These are phyloP conservation scores for Masticophis lateralis DNA, from an alignment of 2,797 vertebrate genomes.

Conservation along the genomic window DNA sequence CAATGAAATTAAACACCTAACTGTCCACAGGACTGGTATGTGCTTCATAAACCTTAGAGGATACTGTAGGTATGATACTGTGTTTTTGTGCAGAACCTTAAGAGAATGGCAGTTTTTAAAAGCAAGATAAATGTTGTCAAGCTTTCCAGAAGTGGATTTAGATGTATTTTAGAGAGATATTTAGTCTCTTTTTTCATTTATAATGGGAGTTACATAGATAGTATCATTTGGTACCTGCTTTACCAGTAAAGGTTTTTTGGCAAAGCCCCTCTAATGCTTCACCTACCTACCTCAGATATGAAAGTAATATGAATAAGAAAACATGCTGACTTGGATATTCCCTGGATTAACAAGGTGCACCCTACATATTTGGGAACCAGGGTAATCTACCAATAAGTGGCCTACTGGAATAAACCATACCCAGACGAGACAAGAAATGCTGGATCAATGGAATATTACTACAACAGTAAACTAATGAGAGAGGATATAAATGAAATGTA, in stretches of 20 bases:
- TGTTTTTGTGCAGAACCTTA: background rate
- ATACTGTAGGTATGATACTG: background rate
- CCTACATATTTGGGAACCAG: background rate
- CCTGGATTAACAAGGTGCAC: background rate
- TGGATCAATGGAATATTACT: background rate
- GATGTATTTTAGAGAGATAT: background rate
- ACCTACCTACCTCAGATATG: background rate
- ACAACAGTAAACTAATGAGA: background rate
- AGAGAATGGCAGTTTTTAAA: background rate
- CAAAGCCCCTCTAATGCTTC: background rate
- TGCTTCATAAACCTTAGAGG: background rate
- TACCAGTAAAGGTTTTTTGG: background rate
- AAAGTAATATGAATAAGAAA: background rate
- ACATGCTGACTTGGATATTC: background rate
- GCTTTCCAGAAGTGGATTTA: background rate
- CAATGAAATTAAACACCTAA: background rate
- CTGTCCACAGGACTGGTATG: background rate
- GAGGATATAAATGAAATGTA: background rate
- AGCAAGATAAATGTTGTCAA: background rate
- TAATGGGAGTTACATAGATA: background rate
- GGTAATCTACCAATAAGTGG: background rate
- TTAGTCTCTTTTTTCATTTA: background rate
- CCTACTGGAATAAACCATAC: background rate
- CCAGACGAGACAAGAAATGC: background rate
- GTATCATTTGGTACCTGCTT: background rate